Conservation (phyloP, 2,113 vertebrate species). For the Dromaius novaehollandiae region DNA sequence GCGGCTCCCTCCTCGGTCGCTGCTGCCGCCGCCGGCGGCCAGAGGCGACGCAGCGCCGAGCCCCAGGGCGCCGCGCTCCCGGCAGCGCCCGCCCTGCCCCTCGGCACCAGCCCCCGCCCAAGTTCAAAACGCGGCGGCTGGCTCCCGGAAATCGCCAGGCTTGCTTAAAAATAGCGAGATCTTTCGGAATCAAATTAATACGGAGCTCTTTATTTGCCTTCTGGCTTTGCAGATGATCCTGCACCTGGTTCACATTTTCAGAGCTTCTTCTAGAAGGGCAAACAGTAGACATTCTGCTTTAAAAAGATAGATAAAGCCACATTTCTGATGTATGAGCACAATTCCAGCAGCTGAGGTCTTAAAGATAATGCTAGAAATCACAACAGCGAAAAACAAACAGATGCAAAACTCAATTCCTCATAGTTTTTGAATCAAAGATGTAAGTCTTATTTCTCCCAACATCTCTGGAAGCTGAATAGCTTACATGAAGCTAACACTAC, state of each 20-base stretch:
- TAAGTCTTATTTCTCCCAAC: not conserved
- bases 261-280: not conserved
- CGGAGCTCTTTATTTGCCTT: not conserved
- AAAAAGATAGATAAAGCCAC: not conserved
- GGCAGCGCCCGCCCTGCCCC: too few species aligned
- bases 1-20: too few species aligned
- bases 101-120: too few species aligned
- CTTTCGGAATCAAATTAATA: not conserved
- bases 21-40: too few species aligned
- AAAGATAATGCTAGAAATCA: not conserved
- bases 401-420: not conserved
- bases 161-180: fast-evolving
- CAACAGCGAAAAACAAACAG: not conserved
- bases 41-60: too few species aligned
- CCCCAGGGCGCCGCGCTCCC: too few species aligned
- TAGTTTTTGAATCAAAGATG: not conserved
- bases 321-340: not conserved
- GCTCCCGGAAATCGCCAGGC: fast-evolving
- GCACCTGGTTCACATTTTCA: not conserved
- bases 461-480: not conserved
- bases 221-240: not conserved
- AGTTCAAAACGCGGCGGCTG: not conserved
- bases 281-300: not conserved
- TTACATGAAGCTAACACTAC: too few species aligned
- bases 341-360: not conserved